These are phyloP conservation scores for Nematostella vectensis DNA, from an alignment of 92 coral and sea anemone genomes.

Conservation along the genomic window DNA sequence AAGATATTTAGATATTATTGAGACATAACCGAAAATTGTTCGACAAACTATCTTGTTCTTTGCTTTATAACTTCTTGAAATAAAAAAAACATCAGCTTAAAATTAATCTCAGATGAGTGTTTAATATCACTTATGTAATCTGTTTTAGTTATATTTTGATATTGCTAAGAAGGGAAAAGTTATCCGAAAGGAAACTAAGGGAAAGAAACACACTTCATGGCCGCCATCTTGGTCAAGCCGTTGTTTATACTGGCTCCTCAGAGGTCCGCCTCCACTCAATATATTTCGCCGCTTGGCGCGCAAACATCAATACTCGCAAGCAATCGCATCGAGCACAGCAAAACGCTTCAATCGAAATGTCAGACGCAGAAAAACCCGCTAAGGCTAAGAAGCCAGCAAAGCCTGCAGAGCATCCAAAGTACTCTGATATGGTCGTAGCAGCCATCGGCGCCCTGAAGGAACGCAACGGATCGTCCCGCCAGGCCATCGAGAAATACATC, in stretches of 20 bases:
- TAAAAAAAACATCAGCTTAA: no score
- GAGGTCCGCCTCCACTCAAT: slow-evolving; percentile 11
- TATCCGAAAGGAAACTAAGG: not conserved
- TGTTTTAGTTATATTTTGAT: no score
- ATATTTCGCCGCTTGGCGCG: not conserved
- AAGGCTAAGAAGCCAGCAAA: slow-evolving; percentile 42
- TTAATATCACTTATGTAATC: no score
- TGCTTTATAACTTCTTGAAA: no score
- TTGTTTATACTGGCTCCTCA: slow-evolving; percentile 3
- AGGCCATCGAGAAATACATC: slow-evolving; percentile 66
- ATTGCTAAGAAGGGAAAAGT: no score
- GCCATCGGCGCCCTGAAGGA: slow-evolving; percentile 43
- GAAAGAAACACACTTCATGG: slow-evolving; percentile 11
- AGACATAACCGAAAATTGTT: no score
- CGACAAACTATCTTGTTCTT: no score
- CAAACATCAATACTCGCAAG: not conserved
- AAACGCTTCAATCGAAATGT: slow-evolving; percentile 2
- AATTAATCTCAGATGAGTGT: no score
- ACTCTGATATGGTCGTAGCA: slow-evolving; percentile 47
- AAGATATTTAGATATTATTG: no score
- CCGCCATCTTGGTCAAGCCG: slow-evolving; percentile 5
- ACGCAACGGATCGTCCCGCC: slow-evolving; percentile 69
- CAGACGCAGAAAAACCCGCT: slow-evolving; percentile 5
- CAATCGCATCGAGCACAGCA: not conserved
- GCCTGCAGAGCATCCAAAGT: slow-evolving; percentile 49